Percentiles rank a stretch among this genome's conserved stretches.
These are phyloP conservation scores for Euclidia mi DNA, from an alignment of 2,888 invertebrate genomes.

Conservation along the genomic window DNA sequence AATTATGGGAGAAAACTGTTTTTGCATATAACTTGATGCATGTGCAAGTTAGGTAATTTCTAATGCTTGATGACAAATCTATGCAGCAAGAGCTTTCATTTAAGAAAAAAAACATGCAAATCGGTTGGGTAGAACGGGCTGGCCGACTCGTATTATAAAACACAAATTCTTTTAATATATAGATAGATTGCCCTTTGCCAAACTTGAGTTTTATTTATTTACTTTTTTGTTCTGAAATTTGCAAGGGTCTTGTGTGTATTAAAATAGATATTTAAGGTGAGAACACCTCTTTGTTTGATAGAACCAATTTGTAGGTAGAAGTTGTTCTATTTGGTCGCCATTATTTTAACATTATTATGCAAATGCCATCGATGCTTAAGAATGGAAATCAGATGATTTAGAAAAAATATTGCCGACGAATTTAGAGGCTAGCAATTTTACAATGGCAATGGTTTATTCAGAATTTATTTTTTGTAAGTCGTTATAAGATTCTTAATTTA, in stretches of 20 bases:
- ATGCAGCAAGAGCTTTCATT: no score
- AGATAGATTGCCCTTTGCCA: conserved; percentile 55
- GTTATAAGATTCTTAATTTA: no score
- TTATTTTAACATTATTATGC: conserved; percentile 14
- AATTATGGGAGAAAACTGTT: no score
- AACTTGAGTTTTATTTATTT: conserved; percentile 40
- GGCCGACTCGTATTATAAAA: no score
- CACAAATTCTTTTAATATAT: no score
- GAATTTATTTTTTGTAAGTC: no score
- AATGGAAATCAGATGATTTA: background rate
- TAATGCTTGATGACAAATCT: no score
- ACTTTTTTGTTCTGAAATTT: conserved; percentile 35
- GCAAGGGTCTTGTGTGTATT: conserved; percentile 23
- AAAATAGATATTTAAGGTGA: conserved; percentile 29
- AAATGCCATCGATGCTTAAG: conserved; percentile 1
- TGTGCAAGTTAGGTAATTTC: no score
- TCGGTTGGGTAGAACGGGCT: no score
- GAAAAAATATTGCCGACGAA: background rate
- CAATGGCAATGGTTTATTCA: no score
- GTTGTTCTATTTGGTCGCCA: conserved; percentile 7
- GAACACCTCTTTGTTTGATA: conserved; percentile 21
- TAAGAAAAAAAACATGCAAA: no score
- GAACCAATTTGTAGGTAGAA: conserved; percentile 18
- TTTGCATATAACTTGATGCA: no score
- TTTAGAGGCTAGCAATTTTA: background rate